Evolutionary conservation across 2,888 invertebrate species (phyloP), one percentile per base, ranked within the genome.

Genomic region (Drosophila pseudotakahashii): DNA sequence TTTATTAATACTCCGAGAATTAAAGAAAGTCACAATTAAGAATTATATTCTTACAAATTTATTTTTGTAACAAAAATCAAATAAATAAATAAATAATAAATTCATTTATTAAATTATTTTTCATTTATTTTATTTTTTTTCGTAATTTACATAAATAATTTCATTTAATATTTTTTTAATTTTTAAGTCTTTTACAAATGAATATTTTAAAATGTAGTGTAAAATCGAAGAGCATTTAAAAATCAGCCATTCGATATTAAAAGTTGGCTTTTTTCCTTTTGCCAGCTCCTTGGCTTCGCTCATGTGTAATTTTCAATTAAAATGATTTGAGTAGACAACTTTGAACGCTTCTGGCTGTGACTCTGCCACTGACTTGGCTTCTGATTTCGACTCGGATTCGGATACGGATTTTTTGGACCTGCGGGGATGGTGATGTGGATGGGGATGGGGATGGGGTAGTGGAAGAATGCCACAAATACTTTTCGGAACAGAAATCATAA

Each of bases 251-350:
- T 57, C 30, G 34, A 16, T 42, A n/a, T 60, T 36, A n/a, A 1
- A 1, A 1, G 19, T 37, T 9, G 55, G 16, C 30, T 52, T 48
- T 51, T n/a, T 51, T n/a, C 26, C 7, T 52, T 48, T 67, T 61
- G 44, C 10, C 53, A 55, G n/a, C 61, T 73, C 75, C 72, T 58
- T 71, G 79, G 79, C 89, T 83, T 77, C 85, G 88, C 83, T 89
- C 80, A 89, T 89, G 89, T 89, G 89, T 88, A 88, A 89, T 89
- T 89, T 89, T 88, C 89, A 89, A 89, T 89, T 89, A 89, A 89
- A 89, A 89, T 88, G 88, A 79, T 86, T 84, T 89, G 81, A 77
- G 82, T 82, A 79, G 89, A 81, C 81, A 84, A 83, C 81, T 80
- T 81, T 78, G 86, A 81, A 80, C 83, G 80, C 83, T 79, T 73